Percentiles rank a stretch among this genome's conserved stretches.
phyloP scores from a whole-genome alignment of 2,888 invertebrate species.

The Vesta saturnalis region DNA sequence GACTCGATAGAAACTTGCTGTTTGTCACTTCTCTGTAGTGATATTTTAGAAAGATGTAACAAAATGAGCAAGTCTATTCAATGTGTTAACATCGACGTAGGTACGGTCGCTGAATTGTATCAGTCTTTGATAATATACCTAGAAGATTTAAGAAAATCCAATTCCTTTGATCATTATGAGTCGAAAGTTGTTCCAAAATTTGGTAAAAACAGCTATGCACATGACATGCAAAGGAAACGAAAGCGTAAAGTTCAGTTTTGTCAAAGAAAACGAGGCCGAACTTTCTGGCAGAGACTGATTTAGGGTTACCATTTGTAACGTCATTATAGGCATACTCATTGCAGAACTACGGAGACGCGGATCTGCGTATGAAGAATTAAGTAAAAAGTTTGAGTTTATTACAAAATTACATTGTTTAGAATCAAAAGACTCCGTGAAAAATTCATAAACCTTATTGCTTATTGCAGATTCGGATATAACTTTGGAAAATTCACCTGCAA shows the following conservation, averaged over 20 bases:
- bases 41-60: slow-evolving; percentile 12
- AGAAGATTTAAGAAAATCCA: slow-evolving; percentile 10
- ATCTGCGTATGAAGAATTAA: no score
- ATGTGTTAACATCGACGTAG: slow-evolving; percentile 7
- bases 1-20: slow-evolving; percentile 18
- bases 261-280: not conserved
- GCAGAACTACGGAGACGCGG: no score
- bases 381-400: no score
- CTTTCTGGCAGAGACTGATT: no score
- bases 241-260: slow-evolving; percentile 8
- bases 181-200: slow-evolving; percentile 14
- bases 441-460: not conserved
- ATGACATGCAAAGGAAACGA: slow-evolving; percentile 8
- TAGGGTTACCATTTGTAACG: no score
- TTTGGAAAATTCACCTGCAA: not conserved
- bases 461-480: not conserved
- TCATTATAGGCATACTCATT: no score
- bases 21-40: slow-evolving; percentile 13
- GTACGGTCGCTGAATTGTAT: slow-evolving; percentile 5
- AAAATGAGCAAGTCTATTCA: slow-evolving; percentile 6
- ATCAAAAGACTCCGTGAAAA: no score
- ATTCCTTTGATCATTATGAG: slow-evolving; percentile 12
- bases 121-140: slow-evolving; percentile 10
- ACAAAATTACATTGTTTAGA: no score
- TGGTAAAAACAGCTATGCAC: slow-evolving; percentile 16